Evolutionary conservation across 64 coral and sea anemone species (phyloP).

Genomic region (Astreopora myriophthalma): DNA sequence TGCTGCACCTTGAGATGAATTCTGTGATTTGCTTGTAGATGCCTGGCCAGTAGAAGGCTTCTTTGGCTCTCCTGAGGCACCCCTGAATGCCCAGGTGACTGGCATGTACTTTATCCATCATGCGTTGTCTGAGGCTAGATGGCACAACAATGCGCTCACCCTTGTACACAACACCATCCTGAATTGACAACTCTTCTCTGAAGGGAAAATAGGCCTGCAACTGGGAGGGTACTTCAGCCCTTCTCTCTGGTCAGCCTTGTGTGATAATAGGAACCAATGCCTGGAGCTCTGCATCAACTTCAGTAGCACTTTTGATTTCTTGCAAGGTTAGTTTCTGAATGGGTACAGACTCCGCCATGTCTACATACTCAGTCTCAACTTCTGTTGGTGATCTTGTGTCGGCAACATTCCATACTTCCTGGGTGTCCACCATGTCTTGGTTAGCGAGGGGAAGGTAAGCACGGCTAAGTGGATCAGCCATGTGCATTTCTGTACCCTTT

Average conservation of each 20-base stretch:
- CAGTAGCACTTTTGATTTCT: constrained; percentile 1
- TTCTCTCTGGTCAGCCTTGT: constrained; percentile 48
- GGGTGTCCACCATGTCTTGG: background rate
- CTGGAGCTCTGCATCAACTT: background rate
- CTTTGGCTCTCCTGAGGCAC: constrained; percentile 51
- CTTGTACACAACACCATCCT: constrained; percentile 41
- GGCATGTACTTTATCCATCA: constrained; percentile 37
- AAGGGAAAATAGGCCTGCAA: constrained; percentile 23
- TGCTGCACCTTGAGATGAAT: constrained; percentile 25
- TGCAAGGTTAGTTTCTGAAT: background rate
- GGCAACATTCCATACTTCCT: background rate
- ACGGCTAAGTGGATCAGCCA: constrained; percentile 15
- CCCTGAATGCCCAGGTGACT: constrained; percentile 65
- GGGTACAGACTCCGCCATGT: background rate
- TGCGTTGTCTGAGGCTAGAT: background rate
- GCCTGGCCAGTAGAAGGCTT: constrained; percentile 58
- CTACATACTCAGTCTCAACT: constrained; percentile 19
- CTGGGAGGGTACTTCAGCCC: background rate
- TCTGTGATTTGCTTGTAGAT: constrained; percentile 47
- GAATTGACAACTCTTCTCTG: constrained; percentile 34
- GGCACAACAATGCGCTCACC: constrained; percentile 30
- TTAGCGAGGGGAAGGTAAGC: background rate
- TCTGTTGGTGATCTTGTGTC: background rate
- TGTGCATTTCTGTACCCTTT: background rate
- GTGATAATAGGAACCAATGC: constrained; percentile 30